Base-by-base conservation (phyloP, 2,888 invertebrate species). In the Ennomos erosarius region DNA sequence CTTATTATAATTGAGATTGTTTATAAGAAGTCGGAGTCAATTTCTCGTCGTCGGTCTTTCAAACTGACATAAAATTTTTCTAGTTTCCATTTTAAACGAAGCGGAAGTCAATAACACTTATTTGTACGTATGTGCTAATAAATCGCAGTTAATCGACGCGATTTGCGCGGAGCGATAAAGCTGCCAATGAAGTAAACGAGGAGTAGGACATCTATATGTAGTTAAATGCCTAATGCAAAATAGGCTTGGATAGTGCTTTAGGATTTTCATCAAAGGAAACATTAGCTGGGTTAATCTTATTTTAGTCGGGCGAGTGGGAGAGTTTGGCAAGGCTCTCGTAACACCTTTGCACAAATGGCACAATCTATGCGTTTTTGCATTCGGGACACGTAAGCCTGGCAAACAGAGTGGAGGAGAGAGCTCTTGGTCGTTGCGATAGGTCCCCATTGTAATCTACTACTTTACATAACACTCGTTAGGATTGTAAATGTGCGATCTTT, bases 311-410 rank as follows among this genome's bases (percentile, higher is more conserved):
- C 49, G 48, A 54, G 44, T 36, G 44, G 42, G 58, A 55, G 65
- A 53, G 43, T 43, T 57, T 61, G 61, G 61, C 63, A 39, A 55
- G 56, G 59, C 59, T 60, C 58, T 66, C 53, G 55, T 64, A 61
- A 64, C 64, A 69, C 69, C 67, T 67, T 67, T 67, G 67, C 64
- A 66, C 61, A 66, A 69, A 67, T 65, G 65, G 69, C 60, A 65
- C 65, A 69, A 66, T 69, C 67, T 62, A 62, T 68, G 69, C 58
- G 64, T 69, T 69, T 71, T 69, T 67, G 67, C 67, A 69, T 67
- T 69, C 71, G 26, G 59, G 53, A 62, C 71, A 71, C 71, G 69
- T 71, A 69, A 62, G 54, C 55, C 59, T 51, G 49, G 67, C 69
- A 71, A 69, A 71, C 71, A 68, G 65, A 57, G 67, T 62, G 62